Evolutionary conservation across 2,797 vertebrate species (phyloP).

Genomic region (Trachurus trachurus): DNA sequence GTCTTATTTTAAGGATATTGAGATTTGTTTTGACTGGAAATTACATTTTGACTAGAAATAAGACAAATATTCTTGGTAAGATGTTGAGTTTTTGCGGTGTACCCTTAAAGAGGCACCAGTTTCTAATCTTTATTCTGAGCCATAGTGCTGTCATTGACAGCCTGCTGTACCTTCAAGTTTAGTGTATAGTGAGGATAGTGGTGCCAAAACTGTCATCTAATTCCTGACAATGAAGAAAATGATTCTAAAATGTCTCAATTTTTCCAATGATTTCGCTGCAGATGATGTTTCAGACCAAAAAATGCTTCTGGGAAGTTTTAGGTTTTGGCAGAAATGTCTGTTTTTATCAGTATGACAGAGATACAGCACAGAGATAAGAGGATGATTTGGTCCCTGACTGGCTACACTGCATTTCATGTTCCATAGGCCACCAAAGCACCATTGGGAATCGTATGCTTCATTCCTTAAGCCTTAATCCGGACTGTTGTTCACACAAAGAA

Average conservation of each 20-base stretch:
- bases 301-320: background rate
- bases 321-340: background rate
- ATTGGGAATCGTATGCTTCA: too few species aligned
- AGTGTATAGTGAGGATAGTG: background rate
- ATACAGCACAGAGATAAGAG: background rate
- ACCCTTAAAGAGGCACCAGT: background rate
- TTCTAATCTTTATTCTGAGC: background rate
- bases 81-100: too few species aligned
- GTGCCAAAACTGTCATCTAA: background rate
- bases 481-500: too few species aligned
- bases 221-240: background rate
- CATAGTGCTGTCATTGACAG: background rate
- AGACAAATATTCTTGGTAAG: too few species aligned
- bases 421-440: too few species aligned
- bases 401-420: too few species aligned
- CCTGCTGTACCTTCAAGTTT: background rate
- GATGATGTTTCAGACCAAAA: slow-evolving; percentile 5
- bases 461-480: too few species aligned
- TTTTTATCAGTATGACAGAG: background rate
- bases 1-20: too few species aligned
- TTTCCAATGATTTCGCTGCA: background rate
- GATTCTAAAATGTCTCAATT: background rate
- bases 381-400: too few species aligned
- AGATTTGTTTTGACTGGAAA: too few species aligned
- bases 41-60: too few species aligned